Conservation (phyloP, 2,797 vertebrate species). For the Platyrinchus mystaceus region DNA sequence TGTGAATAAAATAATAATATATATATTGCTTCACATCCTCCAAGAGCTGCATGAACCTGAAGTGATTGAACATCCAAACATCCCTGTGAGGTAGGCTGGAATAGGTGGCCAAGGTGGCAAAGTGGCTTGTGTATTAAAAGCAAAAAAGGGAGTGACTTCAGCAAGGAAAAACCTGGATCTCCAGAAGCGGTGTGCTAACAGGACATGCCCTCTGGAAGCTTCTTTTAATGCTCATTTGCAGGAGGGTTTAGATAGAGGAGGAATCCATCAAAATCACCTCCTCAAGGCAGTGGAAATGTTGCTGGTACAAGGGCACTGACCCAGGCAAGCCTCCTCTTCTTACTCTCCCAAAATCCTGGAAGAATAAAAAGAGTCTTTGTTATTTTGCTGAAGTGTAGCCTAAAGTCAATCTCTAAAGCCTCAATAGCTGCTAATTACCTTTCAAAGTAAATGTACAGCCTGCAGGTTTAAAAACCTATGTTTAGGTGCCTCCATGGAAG, state of each 20-base stretch:
- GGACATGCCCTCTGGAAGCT: constrained; percentile 15
- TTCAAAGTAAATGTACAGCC: background rate
- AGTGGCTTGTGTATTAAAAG: constrained; percentile 25
- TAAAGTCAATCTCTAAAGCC: background rate
- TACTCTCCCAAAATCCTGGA: background rate
- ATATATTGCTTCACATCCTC: constrained; percentile 4
- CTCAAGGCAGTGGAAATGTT: constrained; percentile 5
- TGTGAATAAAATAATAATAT: constrained; percentile 39
- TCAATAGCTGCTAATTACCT: background rate
- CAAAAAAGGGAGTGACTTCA: constrained; percentile 48
- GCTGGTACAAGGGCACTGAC: background rate
- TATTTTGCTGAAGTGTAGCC: background rate
- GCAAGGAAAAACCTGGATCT: background rate
- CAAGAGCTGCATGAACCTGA: constrained; percentile 12
- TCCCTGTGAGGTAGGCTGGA: constrained; percentile 58
- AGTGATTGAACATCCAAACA: constrained; percentile 13
- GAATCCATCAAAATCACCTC: constrained; percentile 28
- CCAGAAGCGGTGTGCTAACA: background rate
- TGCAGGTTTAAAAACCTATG: background rate
- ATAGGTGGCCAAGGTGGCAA: background rate
- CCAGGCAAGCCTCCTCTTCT: background rate
- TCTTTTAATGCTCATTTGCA: constrained; percentile 29
- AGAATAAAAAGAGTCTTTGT: background rate
- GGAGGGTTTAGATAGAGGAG: constrained; percentile 8
- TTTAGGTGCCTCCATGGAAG: background rate